phyloP scores from a whole-genome alignment of 2,113 vertebrate genomes.

The Crotalus viridis region DNA sequence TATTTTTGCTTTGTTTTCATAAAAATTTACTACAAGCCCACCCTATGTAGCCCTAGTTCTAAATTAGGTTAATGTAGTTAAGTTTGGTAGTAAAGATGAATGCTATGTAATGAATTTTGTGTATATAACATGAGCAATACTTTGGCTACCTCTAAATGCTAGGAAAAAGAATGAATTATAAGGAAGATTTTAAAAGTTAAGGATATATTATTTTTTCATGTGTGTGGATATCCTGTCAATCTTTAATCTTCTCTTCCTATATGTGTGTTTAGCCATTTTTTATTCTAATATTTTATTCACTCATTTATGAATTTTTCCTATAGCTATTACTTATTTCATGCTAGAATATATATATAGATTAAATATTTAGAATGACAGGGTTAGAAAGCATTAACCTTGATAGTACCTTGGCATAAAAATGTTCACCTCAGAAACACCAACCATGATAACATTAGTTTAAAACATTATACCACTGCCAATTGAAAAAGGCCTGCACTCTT shows the following conservation, averaged over 20 bases:
- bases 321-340: constrained; percentile 33
- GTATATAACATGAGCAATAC: background rate
- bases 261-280: constrained; percentile 4
- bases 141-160: constrained; percentile 1
- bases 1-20: background rate
- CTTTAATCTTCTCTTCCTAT: background rate
- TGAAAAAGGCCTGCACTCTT: background rate
- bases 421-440: constrained; percentile 25
- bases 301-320: constrained; percentile 31
- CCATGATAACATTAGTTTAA: background rate
- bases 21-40: background rate
- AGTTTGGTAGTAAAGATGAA: background rate
- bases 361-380: constrained; percentile 40
- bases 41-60: background rate
- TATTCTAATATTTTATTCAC: constrained; percentile 56
- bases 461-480: background rate
- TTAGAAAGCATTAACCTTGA: constrained; percentile 44
- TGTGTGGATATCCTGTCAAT: background rate
- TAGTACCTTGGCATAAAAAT: constrained; percentile 9
- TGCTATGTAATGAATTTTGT: background rate
- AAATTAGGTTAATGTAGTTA: background rate
- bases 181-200: background rate
- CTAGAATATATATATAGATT: constrained; percentile 21
- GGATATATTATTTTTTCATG: background rate
- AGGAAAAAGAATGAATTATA: constrained; percentile 24